A percentile compares a stretch with the other conserved stretches of the same genome.
These are phyloP conservation scores for Spheniscus humboldti DNA, from an alignment of 2,797 vertebrate species.

Conservation along the genomic window DNA sequence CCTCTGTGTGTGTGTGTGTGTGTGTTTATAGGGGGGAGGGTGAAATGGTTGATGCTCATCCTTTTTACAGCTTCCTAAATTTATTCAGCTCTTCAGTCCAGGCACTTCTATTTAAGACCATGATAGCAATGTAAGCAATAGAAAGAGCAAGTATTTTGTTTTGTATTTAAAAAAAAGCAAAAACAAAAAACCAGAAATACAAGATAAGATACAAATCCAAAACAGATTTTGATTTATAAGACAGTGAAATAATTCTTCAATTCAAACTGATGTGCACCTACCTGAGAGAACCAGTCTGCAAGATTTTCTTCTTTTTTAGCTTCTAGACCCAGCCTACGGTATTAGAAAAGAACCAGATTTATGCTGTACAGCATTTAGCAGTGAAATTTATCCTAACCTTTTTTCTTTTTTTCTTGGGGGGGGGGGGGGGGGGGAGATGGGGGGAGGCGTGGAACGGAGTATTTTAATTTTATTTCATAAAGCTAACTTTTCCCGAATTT, in stretches of 20 bases:
- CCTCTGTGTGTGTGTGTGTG: too few relatives aligned
- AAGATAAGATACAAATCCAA: not conserved
- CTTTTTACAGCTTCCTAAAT: not conserved
- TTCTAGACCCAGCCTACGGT: conserved; percentile 88
- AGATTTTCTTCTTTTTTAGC: conserved; percentile 96
- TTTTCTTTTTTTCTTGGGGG: not conserved
- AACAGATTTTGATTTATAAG: not conserved
- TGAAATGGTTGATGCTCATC: not conserved
- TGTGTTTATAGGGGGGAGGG: too few relatives aligned
- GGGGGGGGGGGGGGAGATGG: rapidly evolving
- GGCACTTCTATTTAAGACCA: not conserved
- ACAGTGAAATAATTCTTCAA: not conserved
- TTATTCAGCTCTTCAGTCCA: not conserved
- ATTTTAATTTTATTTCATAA: not conserved
- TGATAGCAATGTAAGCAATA: not conserved
- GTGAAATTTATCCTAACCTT: not conserved
- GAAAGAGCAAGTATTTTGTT: not conserved
- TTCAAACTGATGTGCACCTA: conserved; percentile 54
- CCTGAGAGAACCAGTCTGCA: conserved; percentile 97
- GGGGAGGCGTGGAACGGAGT: not conserved
- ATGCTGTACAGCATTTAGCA: not conserved
- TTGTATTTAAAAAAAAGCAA: not conserved
- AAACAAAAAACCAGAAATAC: not conserved
- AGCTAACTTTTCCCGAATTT: not conserved
- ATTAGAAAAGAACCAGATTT: not conserved